Conservation (phyloP, 2,797 vertebrate genomes). For the Ctenosaura bakeri region DNA sequence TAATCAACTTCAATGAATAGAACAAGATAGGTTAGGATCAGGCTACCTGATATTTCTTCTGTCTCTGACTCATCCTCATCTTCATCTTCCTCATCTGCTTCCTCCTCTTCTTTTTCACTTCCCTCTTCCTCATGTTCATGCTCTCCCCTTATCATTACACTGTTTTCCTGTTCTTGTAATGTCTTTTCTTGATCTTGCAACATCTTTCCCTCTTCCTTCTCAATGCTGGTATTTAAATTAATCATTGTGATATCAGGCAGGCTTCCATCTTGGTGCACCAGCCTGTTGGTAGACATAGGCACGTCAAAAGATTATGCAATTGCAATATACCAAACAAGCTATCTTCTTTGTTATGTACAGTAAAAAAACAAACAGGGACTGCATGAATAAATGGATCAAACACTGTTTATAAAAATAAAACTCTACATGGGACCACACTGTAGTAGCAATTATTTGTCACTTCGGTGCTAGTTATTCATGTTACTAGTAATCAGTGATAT, state of each 20-base stretch:
- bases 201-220: slow-evolving; percentile 79
- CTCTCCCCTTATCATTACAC: slow-evolving; percentile 69
- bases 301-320: slow-evolving; percentile 62
- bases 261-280: slow-evolving; percentile 94
- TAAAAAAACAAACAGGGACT: slow-evolving; percentile 54
- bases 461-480: slow-evolving; percentile 73
- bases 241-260: slow-evolving; percentile 94
- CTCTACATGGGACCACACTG: slow-evolving; percentile 67
- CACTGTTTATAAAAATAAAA: slow-evolving; percentile 74
- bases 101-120: slow-evolving; percentile 76
- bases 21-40: neutral
- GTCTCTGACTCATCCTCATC: slow-evolving; percentile 82
- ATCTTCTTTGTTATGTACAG: slow-evolving; percentile 48
- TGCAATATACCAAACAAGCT: neutral
- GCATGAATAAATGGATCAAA: slow-evolving; percentile 68
- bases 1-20: neutral
- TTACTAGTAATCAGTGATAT: slow-evolving; percentile 76
- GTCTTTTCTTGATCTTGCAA: slow-evolving; percentile 70
- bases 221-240: slow-evolving; percentile 83
- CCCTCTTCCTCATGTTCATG: slow-evolving; percentile 66
- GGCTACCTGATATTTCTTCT: slow-evolving; percentile 89
- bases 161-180: slow-evolving; percentile 68
- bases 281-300: slow-evolving; percentile 80
- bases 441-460: slow-evolving; percentile 74
- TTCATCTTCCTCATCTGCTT: slow-evolving; percentile 74